A percentile compares a stretch with the other conserved stretches of the same genome.
These are phyloP conservation scores for Gonocerus acuteangulatus DNA, from an alignment of 2,888 invertebrate species.

Conservation along the genomic window DNA sequence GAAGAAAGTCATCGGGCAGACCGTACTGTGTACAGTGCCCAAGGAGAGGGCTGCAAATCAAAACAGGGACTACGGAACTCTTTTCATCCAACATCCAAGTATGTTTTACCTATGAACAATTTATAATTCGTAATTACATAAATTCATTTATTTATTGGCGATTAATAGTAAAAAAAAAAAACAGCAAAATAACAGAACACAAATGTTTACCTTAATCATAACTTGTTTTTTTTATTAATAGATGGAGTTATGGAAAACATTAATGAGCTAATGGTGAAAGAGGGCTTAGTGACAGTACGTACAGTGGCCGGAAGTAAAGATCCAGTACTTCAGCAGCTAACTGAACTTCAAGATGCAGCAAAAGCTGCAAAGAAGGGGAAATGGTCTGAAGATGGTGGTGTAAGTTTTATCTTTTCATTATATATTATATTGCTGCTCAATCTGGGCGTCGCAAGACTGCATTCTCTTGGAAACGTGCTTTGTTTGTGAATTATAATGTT, in stretches of 20 bases:
- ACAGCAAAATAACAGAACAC: too few species aligned
- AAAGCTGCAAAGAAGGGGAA: conserved; percentile 81
- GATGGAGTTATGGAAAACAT: conserved; percentile 56
- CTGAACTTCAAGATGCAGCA: conserved; percentile 84
- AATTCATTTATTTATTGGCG: too few species aligned
- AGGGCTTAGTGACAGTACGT: conserved; percentile 80
- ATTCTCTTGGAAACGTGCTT: too few species aligned
- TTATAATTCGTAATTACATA: background rate
- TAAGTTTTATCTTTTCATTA: conserved; percentile 11
- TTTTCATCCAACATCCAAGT: conserved; percentile 59
- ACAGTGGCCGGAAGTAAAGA: conserved; percentile 55
- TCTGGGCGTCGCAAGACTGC: too few species aligned
- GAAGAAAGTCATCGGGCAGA: conserved; percentile 83
- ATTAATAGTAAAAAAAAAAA: too few species aligned
- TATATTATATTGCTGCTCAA: background rate
- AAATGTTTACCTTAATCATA: too few species aligned
- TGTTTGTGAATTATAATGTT: too few species aligned
- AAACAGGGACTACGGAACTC: conserved; percentile 77
- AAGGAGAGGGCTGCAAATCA: conserved; percentile 48
- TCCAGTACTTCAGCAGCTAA: conserved; percentile 59
- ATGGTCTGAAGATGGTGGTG: conserved; percentile 49
- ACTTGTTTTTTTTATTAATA: background rate
- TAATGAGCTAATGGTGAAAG: conserved; percentile 76
- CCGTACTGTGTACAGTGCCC: conserved; percentile 66
- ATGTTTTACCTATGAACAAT: background rate